Percentiles rank a stretch among this genome's conserved stretches.
phyloP scores from a whole-genome alignment of 2,113 vertebrate species.

The Glaucidium brasilianum region DNA sequence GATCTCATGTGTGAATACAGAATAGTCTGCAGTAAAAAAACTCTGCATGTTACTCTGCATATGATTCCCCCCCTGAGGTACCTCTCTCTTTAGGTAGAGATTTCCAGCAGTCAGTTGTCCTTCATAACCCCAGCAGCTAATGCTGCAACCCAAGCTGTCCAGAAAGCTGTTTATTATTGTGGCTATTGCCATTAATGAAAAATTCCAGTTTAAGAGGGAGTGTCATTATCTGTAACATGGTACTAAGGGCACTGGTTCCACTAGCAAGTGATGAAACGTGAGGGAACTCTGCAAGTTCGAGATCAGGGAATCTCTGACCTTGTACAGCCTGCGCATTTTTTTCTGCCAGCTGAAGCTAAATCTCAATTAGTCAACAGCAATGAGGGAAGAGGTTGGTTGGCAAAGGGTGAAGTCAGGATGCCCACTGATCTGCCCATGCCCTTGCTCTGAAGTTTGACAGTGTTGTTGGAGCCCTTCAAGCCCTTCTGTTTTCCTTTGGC shows the following conservation, averaged over 20 bases:
- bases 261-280: neutral
- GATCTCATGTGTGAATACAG: neutral
- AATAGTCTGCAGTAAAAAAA: neutral
- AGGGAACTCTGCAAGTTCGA: neutral
- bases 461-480: neutral
- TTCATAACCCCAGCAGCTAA: neutral
- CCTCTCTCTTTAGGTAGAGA: neutral
- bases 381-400: neutral
- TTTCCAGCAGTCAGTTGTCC: neutral
- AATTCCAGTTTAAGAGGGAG: neutral
- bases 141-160: neutral
- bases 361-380: neutral
- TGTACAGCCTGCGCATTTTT: neutral
- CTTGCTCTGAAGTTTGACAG: neutral
- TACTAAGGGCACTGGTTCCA: neutral
- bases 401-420: neutral
- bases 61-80: neutral
- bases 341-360: neutral
- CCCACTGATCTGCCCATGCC: neutral
- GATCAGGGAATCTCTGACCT: neutral
- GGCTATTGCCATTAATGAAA: neutral
- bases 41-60: neutral
- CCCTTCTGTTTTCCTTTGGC: constrained; percentile 2
- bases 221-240: neutral
- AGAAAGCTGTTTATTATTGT: neutral